Evolutionary conservation across 2,888 invertebrate genomes (phyloP), one percentile per base, ranked within the genome.

Genomic region (Stegophylla sp.): DNA sequence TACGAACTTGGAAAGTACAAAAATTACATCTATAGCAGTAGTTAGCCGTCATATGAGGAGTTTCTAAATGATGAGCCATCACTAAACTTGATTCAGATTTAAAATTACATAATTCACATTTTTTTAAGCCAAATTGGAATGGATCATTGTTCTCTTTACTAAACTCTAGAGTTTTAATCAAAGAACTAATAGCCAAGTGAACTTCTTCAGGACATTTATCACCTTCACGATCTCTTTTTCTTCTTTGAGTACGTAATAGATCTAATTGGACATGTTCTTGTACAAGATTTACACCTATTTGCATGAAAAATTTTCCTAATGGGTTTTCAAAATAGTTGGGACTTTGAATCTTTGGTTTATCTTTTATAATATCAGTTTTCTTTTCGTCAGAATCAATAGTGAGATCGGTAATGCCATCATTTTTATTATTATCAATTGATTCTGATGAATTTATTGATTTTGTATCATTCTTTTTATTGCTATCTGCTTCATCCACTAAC

Each of bases 181-280:
- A 89, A 48, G 95, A 93, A 85, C 91, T 90, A 85, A 97, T 94
- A 43, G 94, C 93, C 85, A 91, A 88, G 86, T 93, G 92, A 17
- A 93, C 92, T 72, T 86, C 86, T 83, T 90, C 90, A 76, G 89
- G 89, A 10, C 92, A 90, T 85, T 90, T 90, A 83, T 90, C 88
- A 73, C 90, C 89, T 87, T 91, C 92, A 84, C 91, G 91, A 84
- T 92, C 92, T 26, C 93, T 91, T 86, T 95, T 95, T 67, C 94
- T 90, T 86, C 93, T 93, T 86, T 96, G 95, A 85, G 94, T 92
- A 84, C 93, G 92, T 79, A 97, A 88, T 82, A 97, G 88, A 88
- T 97, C 97, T n/a, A 92, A 91, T 88, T 97, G 97, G 26, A 97
- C 97, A 86, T 92, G 93, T 86, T 97, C 96, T 86, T 96, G 95